These are phyloP conservation scores for Prenolepis imparis DNA, from an alignment of 2,888 invertebrate species.

Conservation along the genomic window DNA sequence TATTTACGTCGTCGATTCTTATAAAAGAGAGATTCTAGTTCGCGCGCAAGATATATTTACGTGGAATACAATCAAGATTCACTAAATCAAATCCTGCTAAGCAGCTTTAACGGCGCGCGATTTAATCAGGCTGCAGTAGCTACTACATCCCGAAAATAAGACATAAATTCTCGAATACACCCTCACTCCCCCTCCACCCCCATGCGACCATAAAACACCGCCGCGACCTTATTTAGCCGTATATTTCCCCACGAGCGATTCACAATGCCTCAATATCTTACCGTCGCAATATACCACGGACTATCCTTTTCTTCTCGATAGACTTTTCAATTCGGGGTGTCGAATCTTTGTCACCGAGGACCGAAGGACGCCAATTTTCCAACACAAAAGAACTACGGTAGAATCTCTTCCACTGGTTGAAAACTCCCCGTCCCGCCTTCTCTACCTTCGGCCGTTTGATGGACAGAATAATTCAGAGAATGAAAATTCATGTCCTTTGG, in stretches of 20 bases:
- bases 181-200: conserved; percentile 63
- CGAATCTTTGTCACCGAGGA: conserved; percentile 71
- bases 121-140: conserved; percentile 73
- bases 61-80: conserved; percentile 27
- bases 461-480: conserved; percentile 82
- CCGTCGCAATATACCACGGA: conserved; percentile 67
- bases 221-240: conserved; percentile 73
- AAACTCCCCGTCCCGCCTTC: conserved; percentile 57
- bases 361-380: conserved; percentile 69
- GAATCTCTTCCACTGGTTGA: conserved; percentile 57
- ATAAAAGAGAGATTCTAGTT: conserved; percentile 5
- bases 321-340: conserved; percentile 75
- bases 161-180: conserved; percentile 71
- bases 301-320: conserved; percentile 67
- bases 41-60: background rate
- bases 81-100: conserved; percentile 58
- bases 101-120: conserved; percentile 54
- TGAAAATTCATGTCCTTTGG: conserved; percentile 80
- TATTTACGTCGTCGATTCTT: background rate
- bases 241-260: conserved; percentile 72
- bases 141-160: conserved; percentile 65
- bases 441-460: conserved; percentile 57
- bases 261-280: conserved; percentile 76
- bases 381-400: conserved; percentile 70
- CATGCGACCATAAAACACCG: conserved; percentile 68